Evolutionary conservation across 2,113 vertebrate genomes (phyloP).

Genomic region (Brevimyrus niger): DNA sequence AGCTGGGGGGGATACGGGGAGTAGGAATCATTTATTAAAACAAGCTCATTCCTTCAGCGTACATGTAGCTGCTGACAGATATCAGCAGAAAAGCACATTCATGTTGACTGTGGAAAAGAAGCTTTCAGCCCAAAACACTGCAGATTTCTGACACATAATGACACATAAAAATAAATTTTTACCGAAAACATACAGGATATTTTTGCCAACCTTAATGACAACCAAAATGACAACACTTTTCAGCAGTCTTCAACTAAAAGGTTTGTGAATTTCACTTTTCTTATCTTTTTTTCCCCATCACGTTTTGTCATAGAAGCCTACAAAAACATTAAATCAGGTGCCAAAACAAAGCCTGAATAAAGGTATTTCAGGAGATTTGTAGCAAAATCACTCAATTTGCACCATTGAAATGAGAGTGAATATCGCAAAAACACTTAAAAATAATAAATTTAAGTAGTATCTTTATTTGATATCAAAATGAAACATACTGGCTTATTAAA

Average conservation of each 20-base stretch:
- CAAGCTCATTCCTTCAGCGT: neutral
- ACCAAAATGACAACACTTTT: neutral
- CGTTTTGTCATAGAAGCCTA: neutral
- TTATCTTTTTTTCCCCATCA: neutral
- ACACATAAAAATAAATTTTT: neutral
- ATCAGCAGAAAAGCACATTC: neutral
- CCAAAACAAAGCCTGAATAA: neutral
- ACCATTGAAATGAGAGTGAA: neutral
- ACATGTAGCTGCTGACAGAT: neutral
- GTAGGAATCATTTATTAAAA: neutral
- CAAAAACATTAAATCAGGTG: neutral
- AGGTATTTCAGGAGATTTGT: neutral
- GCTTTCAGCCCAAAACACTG: neutral
- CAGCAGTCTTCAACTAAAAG: neutral
- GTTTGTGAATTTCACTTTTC: neutral
- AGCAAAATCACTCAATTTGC: neutral
- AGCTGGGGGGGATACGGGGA: slow-evolving; percentile 55
- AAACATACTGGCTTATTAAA: neutral
- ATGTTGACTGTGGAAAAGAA: neutral
- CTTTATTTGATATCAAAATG: neutral
- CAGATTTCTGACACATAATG: neutral
- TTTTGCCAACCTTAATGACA: neutral
- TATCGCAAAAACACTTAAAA: neutral
- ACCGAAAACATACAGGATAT: neutral
- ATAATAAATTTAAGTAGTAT: neutral